phyloP scores from a whole-genome alignment of 2,888 invertebrate species.

The Blastobasis adustella region DNA sequence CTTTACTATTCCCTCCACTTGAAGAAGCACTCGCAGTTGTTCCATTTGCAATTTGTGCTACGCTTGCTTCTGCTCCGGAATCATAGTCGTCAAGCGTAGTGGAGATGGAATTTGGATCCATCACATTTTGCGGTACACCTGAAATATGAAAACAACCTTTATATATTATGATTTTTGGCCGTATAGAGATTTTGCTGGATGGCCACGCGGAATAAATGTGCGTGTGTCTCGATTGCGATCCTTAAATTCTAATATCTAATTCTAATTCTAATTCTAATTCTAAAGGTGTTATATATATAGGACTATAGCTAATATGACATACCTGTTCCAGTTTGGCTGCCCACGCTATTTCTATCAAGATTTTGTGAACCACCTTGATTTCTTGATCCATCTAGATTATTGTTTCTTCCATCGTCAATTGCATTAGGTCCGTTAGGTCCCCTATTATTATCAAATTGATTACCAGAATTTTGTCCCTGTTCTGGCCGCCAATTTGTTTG shows the following conservation, averaged over 20 bases:
- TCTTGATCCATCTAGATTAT: too few species aligned
- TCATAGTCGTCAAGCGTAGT: slow-evolving; percentile 76
- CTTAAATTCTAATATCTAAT: too few species aligned
- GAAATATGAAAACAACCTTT: slow-evolving; percentile 13
- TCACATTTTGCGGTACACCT: slow-evolving; percentile 54
- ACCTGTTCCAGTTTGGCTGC: too few species aligned
- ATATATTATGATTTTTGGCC: too few species aligned
- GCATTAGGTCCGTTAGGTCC: slow-evolving; percentile 9
- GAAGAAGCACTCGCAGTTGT: slow-evolving; percentile 86
- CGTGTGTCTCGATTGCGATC: too few species aligned
- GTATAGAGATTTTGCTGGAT: too few species aligned
- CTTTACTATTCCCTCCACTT: slow-evolving; percentile 83
- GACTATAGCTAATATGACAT: too few species aligned
- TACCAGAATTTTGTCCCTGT: neutral
- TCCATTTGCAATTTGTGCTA: slow-evolving; percentile 72
- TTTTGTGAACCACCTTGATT: neutral
- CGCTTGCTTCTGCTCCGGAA: slow-evolving; percentile 82
- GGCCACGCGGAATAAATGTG: too few species aligned
- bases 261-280: too few species aligned
- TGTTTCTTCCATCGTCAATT: neutral
- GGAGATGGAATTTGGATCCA: slow-evolving; percentile 47
- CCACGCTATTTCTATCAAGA: too few species aligned
- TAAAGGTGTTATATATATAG: too few species aligned
- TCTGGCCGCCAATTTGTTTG: too few species aligned
- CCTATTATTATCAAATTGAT: slow-evolving; percentile 1